These are phyloP conservation scores for Anas acuta DNA, from an alignment of 2,797 vertebrate genomes.

Conservation along the genomic window DNA sequence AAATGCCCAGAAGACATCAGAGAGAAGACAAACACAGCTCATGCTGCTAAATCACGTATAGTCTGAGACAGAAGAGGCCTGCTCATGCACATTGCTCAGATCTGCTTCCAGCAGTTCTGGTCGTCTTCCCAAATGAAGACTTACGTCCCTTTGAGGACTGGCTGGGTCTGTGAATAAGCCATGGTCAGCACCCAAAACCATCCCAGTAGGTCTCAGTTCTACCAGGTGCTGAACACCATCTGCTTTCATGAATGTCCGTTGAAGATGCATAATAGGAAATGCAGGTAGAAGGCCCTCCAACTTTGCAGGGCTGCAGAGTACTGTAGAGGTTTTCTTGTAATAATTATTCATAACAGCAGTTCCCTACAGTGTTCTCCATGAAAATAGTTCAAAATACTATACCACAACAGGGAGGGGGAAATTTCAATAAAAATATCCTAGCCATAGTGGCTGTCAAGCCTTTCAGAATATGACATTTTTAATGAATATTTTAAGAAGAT, in stretches of 20 bases:
- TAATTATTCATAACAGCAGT: background rate
- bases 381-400: background rate
- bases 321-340: background rate
- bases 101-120: background rate
- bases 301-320: background rate
- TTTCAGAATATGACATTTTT: background rate
- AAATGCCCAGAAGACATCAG: background rate
- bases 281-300: background rate
- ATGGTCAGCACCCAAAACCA: background rate
- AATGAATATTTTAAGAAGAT: constrained; percentile 27
- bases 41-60: background rate
- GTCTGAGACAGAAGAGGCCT: background rate
- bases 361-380: background rate
- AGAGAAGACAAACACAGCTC: background rate
- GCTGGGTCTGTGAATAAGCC: background rate
- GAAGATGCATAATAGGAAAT: background rate
- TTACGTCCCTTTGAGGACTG: background rate
- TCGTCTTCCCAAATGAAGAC: background rate
- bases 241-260: background rate
- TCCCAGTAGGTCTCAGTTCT: background rate
- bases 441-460: background rate
- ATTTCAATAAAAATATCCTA: background rate
- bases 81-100: background rate
- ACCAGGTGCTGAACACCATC: background rate
- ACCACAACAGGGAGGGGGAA: background rate